These are phyloP conservation scores for Eugnorisma glareosa DNA, from an alignment of 2,888 invertebrate genomes.

Conservation along the genomic window DNA sequence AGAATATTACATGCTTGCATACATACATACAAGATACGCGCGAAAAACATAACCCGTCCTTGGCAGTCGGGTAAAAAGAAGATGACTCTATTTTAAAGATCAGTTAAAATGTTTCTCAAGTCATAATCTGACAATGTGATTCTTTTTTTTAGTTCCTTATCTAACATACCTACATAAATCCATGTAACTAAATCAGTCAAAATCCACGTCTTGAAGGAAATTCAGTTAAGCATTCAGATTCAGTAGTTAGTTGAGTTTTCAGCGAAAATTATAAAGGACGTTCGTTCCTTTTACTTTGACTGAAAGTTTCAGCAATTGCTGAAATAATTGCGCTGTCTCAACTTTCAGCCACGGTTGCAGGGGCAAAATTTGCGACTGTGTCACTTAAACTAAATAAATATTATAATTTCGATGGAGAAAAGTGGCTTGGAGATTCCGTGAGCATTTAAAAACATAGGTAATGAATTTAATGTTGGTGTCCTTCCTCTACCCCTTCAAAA, in stretches of 20 bases:
- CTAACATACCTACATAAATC: not conserved
- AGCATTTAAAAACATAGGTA: not conserved
- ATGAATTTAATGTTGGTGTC: not conserved
- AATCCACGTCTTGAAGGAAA: constrained; percentile 2
- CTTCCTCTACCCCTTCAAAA: too few species aligned
- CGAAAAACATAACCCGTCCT: too few species aligned
- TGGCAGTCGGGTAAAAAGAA: too few species aligned
- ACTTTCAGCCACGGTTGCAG: constrained; percentile 9
- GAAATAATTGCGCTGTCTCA: constrained; percentile 38
- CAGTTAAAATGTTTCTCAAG: too few species aligned
- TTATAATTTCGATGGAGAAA: not conserved
- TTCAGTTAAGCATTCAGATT: constrained; percentile 26
- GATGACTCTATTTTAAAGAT: too few species aligned
- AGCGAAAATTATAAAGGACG: constrained; percentile 36
- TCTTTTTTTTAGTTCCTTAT: not conserved
- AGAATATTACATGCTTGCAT: too few species aligned
- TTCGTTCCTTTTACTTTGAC: constrained; percentile 16
- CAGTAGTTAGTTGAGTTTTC: constrained; percentile 28
- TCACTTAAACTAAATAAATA: not conserved
- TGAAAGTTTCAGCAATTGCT: constrained; percentile 35
- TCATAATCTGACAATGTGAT: too few species aligned
- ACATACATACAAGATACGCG: too few species aligned
- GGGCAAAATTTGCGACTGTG: not conserved
- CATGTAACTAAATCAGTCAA: constrained; percentile 11
- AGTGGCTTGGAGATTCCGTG: not conserved